These are phyloP conservation scores for Hirundo rustica DNA, from an alignment of 2,797 vertebrate genomes.

Conservation along the genomic window DNA sequence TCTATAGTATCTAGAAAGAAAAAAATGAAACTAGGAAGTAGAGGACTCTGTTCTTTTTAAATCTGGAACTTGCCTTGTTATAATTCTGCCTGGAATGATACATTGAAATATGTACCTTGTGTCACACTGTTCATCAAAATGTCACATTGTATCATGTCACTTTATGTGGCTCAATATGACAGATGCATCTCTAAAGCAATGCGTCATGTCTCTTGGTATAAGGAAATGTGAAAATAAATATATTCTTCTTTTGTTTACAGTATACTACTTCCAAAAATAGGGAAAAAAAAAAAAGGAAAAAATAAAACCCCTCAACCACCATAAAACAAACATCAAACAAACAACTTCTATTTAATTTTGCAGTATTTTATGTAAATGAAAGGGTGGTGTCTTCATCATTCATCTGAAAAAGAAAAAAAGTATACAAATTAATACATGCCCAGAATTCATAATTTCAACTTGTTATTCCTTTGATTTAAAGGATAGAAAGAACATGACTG, in stretches of 20 bases:
- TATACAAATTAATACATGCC: neutral
- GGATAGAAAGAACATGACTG: neutral
- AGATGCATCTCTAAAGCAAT: conserved; percentile 51
- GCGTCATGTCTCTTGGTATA: conserved; percentile 26
- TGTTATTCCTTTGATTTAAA: neutral
- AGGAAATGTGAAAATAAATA: conserved; percentile 59
- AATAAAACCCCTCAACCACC: accelerated
- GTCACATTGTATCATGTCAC: conserved; percentile 56
- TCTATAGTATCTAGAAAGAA: neutral
- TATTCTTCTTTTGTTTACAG: conserved; percentile 21
- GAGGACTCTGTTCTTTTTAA: neutral
- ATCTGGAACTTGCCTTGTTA: neutral
- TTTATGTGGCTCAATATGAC: conserved; percentile 43
- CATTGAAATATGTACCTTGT: conserved; percentile 21
- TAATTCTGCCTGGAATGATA: neutral
- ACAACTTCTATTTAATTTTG: neutral
- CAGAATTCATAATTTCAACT: neutral
- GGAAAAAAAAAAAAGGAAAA: neutral
- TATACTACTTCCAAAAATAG: neutral
- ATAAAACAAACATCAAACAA: neutral
- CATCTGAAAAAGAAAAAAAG: neutral
- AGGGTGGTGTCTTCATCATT: neutral
- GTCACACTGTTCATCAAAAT: conserved; percentile 43
- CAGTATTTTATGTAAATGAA: neutral
- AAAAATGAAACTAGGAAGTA: neutral